Evolutionary conservation across 37 sponge, comb jelly and placozoan genomes (phyloP).

Genomic region (Aplysina aerophoba): DNA sequence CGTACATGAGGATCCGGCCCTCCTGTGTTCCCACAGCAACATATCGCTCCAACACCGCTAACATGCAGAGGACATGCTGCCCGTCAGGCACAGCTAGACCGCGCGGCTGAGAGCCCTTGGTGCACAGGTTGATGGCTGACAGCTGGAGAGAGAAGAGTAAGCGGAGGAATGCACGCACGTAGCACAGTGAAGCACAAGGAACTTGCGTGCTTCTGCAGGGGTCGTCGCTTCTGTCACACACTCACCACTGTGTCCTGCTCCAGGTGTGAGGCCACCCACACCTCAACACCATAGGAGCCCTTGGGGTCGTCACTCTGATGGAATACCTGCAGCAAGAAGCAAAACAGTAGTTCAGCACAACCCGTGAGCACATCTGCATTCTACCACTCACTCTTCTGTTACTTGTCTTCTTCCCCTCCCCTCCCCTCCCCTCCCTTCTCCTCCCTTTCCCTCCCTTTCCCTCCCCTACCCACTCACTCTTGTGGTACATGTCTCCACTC

Average conservation of each 20-base stretch:
- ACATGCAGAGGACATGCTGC: conserved; percentile 42
- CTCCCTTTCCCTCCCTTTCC: too few relatives aligned
- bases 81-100: conserved; percentile 47
- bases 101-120: conserved; percentile 42
- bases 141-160: conserved; percentile 18
- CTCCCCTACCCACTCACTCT: conserved; percentile 43
- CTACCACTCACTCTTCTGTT: too few relatives aligned
- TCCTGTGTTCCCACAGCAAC: conserved; percentile 59
- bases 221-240: background rate
- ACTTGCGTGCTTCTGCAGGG: background rate
- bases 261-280: conserved; percentile 54
- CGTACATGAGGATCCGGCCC: conserved; percentile 57
- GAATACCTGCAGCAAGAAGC: conserved; percentile 24
- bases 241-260: conserved; percentile 49
- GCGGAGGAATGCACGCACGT: too few relatives aligned
- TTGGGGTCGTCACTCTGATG: background rate
- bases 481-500: conserved; percentile 58
- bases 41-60: conserved; percentile 19
- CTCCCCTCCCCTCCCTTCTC: too few relatives aligned
- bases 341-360: too few relatives aligned
- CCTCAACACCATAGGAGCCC: conserved; percentile 32
- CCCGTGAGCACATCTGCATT: too few relatives aligned
- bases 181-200: background rate
- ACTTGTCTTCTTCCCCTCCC: too few relatives aligned
- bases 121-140: conserved; percentile 50